Conservation (phyloP, 2,797 vertebrate genomes). For the Scolopax bukidnonensis region DNA sequence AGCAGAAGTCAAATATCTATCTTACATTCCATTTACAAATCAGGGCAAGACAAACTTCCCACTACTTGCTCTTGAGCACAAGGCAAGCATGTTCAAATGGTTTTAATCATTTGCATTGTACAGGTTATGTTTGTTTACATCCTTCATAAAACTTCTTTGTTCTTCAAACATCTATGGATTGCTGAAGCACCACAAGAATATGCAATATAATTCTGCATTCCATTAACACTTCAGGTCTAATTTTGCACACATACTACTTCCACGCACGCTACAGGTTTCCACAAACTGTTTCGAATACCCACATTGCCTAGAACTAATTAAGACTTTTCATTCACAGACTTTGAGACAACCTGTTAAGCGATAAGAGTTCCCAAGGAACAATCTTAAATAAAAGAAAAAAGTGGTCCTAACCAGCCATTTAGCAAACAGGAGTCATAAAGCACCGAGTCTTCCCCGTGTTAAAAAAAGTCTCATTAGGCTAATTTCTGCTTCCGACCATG, state of each 20-base stretch:
- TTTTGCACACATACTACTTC: accelerated
- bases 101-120: accelerated
- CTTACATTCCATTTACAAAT: neutral
- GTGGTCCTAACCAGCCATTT: accelerated
- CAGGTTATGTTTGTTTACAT: accelerated
- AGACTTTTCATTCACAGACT: no score
- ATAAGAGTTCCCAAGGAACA: no score
- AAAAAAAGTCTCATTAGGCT: accelerated
- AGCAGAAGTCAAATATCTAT: neutral
- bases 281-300: accelerated
- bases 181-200: neutral
- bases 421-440: accelerated
- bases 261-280: accelerated
- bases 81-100: accelerated
- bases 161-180: accelerated
- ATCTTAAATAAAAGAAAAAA: no score
- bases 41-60: neutral
- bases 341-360: no score
- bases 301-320: accelerated
- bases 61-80: neutral
- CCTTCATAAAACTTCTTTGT: neutral
- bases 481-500: neutral
- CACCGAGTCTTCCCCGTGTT: accelerated
- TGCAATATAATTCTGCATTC: accelerated
- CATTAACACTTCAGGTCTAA: no score